Base-by-base conservation (phyloP, 2,113 vertebrate genomes). In the Pimephales promelas region DNA sequence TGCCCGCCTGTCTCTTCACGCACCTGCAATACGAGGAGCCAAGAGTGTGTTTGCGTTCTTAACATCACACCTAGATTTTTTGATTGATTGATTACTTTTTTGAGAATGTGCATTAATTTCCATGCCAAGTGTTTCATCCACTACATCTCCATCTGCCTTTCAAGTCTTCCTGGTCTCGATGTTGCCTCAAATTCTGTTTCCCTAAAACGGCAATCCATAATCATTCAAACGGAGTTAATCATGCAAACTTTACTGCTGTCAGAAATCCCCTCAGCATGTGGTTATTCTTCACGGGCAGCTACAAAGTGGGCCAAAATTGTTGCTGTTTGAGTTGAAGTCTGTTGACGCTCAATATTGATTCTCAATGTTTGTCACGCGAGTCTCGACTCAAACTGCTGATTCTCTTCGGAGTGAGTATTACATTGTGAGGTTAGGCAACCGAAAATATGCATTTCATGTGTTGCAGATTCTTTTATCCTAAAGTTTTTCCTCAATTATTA, bases 231-330 rank as follows among this genome's bases (percentile, higher is more conserved):
- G 10, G 22, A 71, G 40, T 45, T n/a, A 0, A 36, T 10, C 7
- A 20, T 8, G 8, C 62, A 2, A 34, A 64, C 26, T 9, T 16
- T 31, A 14, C 13, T 14, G 54, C 40, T 36, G 80, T 20, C 49
- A 84, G 64, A 74, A 78, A 75, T 81, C 62, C 10, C 28, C 83
- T 70, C 89, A 85, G 86, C 79, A 64, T 82, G 61, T 84, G 26
- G 74, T 64, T 86, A 83, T 45, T 83, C 61, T 77, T 89, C 88
- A 89, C 72, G 31, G 91, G 92, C 91, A 93, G 91, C 93, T 94
- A 45, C 54, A 83, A 77, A 80, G 73, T 70, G 77, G 86, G 81
- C 81, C 77, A 83, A 84, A 86, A 24, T 10, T 24, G 83, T 87
- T 49, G 26, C 57, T 28, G 62, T 13, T 71, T 34, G 59, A 45